These are phyloP conservation scores for Etheostoma cragini DNA, from an alignment of 2,113 vertebrate genomes.

Conservation along the genomic window DNA sequence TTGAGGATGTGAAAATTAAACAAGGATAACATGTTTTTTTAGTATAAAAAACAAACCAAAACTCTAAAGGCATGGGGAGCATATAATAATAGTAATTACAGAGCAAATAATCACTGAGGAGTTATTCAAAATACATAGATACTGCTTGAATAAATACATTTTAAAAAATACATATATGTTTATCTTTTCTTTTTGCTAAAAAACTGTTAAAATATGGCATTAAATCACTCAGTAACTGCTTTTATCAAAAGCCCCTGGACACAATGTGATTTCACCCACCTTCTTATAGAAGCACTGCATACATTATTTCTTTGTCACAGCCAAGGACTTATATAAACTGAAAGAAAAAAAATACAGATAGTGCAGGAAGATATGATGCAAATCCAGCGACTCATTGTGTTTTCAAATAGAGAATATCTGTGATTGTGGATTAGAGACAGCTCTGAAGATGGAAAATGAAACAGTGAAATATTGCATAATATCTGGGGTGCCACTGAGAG, in stretches of 20 bases:
- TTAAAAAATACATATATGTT: constrained; percentile 81
- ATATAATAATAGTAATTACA: neutral
- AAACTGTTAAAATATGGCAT: constrained; percentile 72
- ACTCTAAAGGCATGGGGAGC: constrained; percentile 24
- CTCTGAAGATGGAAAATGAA: constrained; percentile 30
- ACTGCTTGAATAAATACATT: constrained; percentile 81
- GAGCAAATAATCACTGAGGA: constrained; percentile 33
- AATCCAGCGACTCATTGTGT: constrained; percentile 29
- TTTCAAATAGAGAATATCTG: constrained; percentile 16
- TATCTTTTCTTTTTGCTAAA: constrained; percentile 60
- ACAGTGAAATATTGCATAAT: constrained; percentile 71
- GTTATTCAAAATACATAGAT: constrained; percentile 72
- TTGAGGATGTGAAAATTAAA: constrained; percentile 43
- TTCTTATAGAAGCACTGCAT: constrained; percentile 48
- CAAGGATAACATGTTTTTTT: constrained; percentile 38
- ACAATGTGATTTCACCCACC: constrained; percentile 32
- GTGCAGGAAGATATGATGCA: constrained; percentile 39
- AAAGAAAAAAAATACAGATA: constrained; percentile 21
- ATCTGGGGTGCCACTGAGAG: constrained; percentile 38
- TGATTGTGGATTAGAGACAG: constrained; percentile 55
- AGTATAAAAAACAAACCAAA: constrained; percentile 46
- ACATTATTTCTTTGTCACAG: constrained; percentile 40
- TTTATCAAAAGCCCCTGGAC: constrained; percentile 47
- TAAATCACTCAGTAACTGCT: constrained; percentile 22
- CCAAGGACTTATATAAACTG: neutral